These are phyloP conservation scores for Loris lydekkerianus DNA, from an alignment of 2,797 vertebrate genomes.

Conservation along the genomic window DNA sequence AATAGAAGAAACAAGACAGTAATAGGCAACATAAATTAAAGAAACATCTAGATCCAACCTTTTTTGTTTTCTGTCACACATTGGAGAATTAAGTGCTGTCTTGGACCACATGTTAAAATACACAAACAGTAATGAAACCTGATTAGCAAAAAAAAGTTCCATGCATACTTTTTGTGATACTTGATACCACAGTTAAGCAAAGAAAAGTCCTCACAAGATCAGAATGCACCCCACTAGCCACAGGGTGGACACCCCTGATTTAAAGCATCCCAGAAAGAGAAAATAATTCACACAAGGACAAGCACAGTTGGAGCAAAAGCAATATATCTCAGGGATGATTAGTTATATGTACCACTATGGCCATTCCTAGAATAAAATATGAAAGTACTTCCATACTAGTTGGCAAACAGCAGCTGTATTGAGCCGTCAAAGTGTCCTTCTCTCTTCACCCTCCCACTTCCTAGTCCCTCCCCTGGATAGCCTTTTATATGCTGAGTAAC, in stretches of 20 bases:
- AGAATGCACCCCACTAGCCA: no score
- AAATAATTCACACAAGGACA: conserved; percentile 26
- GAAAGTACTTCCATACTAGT: conserved; percentile 37
- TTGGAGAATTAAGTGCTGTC: no score
- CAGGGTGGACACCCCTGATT: no score
- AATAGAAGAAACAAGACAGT: conserved; percentile 13
- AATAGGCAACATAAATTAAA: not conserved
- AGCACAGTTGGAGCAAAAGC: not conserved
- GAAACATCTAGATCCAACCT: not conserved
- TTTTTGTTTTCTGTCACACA: no score
- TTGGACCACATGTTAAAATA: no score
- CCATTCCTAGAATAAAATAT: not conserved
- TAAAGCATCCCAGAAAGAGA: not conserved
- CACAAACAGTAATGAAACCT: no score
- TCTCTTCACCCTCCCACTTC: not conserved
- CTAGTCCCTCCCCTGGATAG: not conserved
- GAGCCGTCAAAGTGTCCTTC: not conserved
- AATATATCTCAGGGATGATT: not conserved
- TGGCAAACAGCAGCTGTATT: not conserved
- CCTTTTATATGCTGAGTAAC: not conserved
- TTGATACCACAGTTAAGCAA: no score
- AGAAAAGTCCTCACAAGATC: no score
- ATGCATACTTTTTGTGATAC: no score
- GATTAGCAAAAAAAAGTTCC: no score
- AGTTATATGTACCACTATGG: conserved; percentile 1